phyloP scores from a whole-genome alignment of 2,113 vertebrate genomes.

The Dicerorhinus sumatrensis region DNA sequence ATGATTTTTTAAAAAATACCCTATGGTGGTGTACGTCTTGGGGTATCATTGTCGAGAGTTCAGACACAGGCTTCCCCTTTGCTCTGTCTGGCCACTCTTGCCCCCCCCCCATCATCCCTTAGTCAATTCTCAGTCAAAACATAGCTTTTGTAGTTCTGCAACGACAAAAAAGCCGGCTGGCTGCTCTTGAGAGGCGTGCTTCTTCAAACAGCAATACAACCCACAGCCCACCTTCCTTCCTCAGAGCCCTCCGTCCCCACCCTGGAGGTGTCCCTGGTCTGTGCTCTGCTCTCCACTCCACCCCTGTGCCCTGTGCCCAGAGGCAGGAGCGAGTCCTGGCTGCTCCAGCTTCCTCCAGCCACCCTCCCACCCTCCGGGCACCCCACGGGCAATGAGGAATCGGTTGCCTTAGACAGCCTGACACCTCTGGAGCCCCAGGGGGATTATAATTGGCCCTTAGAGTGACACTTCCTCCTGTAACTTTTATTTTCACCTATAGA shows the following conservation, averaged over 20 bases:
- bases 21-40: not conserved
- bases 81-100: not conserved
- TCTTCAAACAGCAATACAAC: not conserved
- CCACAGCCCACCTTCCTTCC: not conserved
- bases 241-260: not conserved
- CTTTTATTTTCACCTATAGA: conserved; percentile 59
- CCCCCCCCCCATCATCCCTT: rapidly evolving
- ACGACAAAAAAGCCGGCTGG: no score
- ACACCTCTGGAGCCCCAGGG: not conserved
- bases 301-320: not conserved
- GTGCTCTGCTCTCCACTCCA: no score
- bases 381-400: not conserved
- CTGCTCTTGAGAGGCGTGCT: not conserved
- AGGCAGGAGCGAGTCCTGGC: no score
- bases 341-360: not conserved
- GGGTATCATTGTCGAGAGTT: not conserved
- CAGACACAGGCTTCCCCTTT: not conserved
- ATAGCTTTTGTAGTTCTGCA: not conserved
- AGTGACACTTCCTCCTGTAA: conserved; percentile 9
- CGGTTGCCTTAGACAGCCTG: not conserved
- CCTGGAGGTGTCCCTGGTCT: not conserved
- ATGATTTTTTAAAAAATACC: not conserved
- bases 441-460: not conserved
- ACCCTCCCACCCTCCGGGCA: not conserved
- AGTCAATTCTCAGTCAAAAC: not conserved